Conservation (phyloP, 2,888 invertebrate genomes). For the Himalopsyche japonica region DNA sequence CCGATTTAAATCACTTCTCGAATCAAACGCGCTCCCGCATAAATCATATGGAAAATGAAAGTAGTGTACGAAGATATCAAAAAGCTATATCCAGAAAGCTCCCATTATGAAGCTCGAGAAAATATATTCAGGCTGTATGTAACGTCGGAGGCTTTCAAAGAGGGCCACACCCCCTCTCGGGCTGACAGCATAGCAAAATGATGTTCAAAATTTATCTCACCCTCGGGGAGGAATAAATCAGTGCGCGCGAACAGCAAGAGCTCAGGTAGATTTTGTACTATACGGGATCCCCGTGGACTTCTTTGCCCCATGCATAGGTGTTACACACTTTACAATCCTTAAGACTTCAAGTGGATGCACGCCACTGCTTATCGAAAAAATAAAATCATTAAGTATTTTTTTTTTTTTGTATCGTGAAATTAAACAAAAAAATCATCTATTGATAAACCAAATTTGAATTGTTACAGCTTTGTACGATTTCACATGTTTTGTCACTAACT, state of each 20-base stretch:
- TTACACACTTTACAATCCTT: neutral
- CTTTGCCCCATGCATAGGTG: neutral
- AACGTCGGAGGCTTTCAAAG: neutral
- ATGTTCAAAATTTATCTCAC: constrained; percentile 31
- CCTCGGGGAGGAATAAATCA: constrained; percentile 28
- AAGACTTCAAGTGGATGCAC: neutral
- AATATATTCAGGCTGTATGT: neutral
- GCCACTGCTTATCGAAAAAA: too few species aligned
- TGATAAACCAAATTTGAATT: too few species aligned
- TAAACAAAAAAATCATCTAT: too few species aligned
- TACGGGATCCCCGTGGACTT: neutral
- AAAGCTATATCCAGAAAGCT: neutral
- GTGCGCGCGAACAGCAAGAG: neutral
- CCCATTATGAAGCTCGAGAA: neutral
- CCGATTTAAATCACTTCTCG: neutral
- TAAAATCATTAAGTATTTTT: too few species aligned
- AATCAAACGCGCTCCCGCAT: neutral
- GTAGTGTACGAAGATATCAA: neutral
- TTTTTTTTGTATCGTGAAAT: too few species aligned
- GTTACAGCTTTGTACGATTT: too few species aligned
- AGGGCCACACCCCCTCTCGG: neutral
- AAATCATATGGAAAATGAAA: neutral
- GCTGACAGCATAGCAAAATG: constrained; percentile 11
- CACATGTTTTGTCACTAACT: too few species aligned
- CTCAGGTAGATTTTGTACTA: neutral